A percentile compares a stretch with the other conserved stretches of the same genome.
These are phyloP conservation scores for Drosophila nigromelanica DNA, from an alignment of 1,140 invertebrate species.

Conservation along the genomic window DNA sequence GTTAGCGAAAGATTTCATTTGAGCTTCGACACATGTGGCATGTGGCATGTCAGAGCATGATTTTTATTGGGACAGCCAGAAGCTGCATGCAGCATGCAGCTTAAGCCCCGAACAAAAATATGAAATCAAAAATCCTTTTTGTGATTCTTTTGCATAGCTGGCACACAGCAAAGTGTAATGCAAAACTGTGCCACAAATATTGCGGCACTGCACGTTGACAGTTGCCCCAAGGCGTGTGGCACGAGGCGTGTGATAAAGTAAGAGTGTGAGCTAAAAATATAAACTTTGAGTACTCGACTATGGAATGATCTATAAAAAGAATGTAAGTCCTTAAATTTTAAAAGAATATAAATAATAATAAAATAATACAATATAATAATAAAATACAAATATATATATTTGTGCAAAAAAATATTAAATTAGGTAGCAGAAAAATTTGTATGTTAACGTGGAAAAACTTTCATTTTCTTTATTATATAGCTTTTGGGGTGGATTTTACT, in stretches of 20 bases:
- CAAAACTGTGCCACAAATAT: slow-evolving; percentile 48
- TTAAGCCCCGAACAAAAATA: slow-evolving; percentile 18
- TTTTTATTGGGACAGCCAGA: slow-evolving; percentile 50
- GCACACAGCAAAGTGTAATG: slow-evolving; percentile 22
- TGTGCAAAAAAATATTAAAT: no score
- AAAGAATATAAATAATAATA: no score
- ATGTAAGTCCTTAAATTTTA: no score
- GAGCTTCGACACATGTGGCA: slow-evolving; percentile 59
- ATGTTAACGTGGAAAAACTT: no score
- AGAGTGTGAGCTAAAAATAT: slow-evolving; percentile 19
- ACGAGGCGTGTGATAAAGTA: slow-evolving; percentile 13
- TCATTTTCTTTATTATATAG: no score
- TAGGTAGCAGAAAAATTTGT: no score
- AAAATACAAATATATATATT: background rate
- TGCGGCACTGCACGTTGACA: slow-evolving; percentile 40
- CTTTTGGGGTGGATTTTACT: background rate
- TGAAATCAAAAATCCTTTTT: slow-evolving; percentile 36
- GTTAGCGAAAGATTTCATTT: slow-evolving; percentile 45
- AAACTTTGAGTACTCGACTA: background rate
- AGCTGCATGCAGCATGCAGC: background rate
- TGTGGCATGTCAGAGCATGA: slow-evolving; percentile 44
- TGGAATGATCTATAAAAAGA: background rate
- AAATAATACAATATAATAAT: background rate
- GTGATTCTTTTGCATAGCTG: slow-evolving; percentile 1
- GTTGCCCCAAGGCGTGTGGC: slow-evolving; percentile 22